Evolutionary conservation across 2,888 invertebrate genomes (phyloP), one percentile per base, ranked within the genome.

Genomic region (Geotrupes spiniger): DNA sequence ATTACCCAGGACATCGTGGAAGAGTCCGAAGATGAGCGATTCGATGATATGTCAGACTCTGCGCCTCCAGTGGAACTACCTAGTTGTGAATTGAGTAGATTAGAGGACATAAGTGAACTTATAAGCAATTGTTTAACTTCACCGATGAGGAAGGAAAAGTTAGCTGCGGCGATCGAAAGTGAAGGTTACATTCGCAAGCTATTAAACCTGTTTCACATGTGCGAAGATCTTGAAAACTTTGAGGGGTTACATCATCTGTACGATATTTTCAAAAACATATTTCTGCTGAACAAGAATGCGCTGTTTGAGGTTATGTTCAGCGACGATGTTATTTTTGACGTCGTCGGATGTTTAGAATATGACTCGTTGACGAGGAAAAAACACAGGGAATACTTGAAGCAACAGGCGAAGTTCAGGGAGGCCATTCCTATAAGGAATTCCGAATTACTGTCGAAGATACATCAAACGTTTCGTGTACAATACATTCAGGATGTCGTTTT

Each of bases 391-490:
- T 99, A 96, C 76, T 81, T 99, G 60, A 86, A 87, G 68, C 89
- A 92, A 70, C 84, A 92, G 74, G 94, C 96, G 14, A 89, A 87
- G 76, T 93, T 92, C 72, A 86, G 89, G 64, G 92, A 92, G 75
- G 92, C 92, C 46, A 91, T 99, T 66, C 95, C 96, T 48, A 96
- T 99, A 53, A 87, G 89, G 68, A 97, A 97, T 75, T 82, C 84
- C 56, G 98, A 98, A 76, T 81, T 99, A 59, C 78, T 95, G 63
- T 89, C 93, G 46, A 99, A 99, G 82, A 99, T 99, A 63, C 99
- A 99, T 77, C 98, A 99, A 77, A 99, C 98, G 46, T 99, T 97
- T 77, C 85, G 98, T 73, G 97, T 99, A 68, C 99, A 99, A 78
- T 99, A 99, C 76, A 97, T 99, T 66, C 92, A 92, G 71, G 99